These are phyloP conservation scores for Brenthis hecate DNA, from an alignment of 2,888 invertebrate species.

Conservation along the genomic window DNA sequence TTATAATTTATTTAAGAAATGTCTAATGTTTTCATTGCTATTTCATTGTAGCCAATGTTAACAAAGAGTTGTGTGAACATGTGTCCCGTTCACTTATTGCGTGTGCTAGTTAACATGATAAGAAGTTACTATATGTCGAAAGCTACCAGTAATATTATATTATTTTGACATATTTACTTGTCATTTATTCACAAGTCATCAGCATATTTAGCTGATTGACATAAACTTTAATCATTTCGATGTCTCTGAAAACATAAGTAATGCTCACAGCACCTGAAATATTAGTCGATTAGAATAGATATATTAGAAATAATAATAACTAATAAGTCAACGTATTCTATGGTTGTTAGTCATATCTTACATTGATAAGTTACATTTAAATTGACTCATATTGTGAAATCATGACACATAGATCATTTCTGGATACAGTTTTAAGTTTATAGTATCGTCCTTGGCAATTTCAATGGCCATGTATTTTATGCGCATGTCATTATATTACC, in stretches of 20 bases:
- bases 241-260: too few species aligned
- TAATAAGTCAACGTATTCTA: not conserved
- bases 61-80: conserved; percentile 23
- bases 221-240: too few species aligned
- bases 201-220: not conserved
- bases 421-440: conserved; percentile 51
- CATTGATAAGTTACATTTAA: conserved; percentile 44
- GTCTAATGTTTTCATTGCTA: conserved; percentile 13
- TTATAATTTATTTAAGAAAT: not conserved
- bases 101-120: conserved; percentile 17
- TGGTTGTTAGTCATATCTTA: conserved; percentile 31
- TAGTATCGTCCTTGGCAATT: conserved; percentile 53
- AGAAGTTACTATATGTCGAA: conserved; percentile 24
- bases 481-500: not conserved
- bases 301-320: conserved; percentile 4
- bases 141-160: conserved; percentile 18
- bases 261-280: too few species aligned
- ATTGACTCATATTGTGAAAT: conserved; percentile 63
- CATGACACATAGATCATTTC: conserved; percentile 68
- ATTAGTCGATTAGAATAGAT: too few species aligned
- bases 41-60: conserved; percentile 10
- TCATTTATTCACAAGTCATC: conserved; percentile 26
- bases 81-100: conserved; percentile 20
- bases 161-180: conserved; percentile 15
- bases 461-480: conserved; percentile 35